phyloP scores from a whole-genome alignment of 2,113 vertebrate genomes.

The Lipophrys pholis region DNA sequence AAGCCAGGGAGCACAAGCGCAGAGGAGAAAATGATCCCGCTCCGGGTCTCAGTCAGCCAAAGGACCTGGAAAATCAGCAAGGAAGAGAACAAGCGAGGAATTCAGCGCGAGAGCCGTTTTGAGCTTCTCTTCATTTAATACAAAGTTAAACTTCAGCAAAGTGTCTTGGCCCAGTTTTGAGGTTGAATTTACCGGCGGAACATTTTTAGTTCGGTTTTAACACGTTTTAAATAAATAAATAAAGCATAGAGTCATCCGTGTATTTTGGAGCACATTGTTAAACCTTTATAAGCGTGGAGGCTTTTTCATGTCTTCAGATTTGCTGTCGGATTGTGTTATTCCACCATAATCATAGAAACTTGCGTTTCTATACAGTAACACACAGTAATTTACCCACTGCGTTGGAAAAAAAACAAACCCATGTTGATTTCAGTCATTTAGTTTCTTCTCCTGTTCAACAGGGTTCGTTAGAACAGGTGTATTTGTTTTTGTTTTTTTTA shows the following conservation, averaged over 20 bases:
- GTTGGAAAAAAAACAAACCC: too few species aligned
- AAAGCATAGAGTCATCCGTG: not conserved
- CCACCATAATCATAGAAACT: not conserved
- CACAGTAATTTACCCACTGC: slow-evolving; percentile 2
- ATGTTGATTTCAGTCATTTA: not conserved
- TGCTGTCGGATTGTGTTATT: not conserved
- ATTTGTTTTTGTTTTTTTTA: slow-evolving; percentile 30
- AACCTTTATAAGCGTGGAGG: not conserved
- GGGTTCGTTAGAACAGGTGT: slow-evolving; percentile 14
- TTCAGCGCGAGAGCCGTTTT: not conserved
- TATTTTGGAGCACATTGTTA: not conserved
- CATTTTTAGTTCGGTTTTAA: not conserved
- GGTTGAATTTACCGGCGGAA: not conserved
- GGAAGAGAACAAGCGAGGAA: not conserved
- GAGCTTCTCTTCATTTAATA: slow-evolving; percentile 8
- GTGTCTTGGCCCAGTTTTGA: not conserved
- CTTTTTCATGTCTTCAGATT: not conserved
- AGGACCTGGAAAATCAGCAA: slow-evolving; percentile 3
- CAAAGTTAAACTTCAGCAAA: not conserved
- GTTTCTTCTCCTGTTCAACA: slow-evolving; percentile 6
- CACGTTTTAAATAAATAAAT: not conserved
- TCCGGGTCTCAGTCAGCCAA: slow-evolving; percentile 11
- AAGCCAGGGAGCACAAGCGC: not conserved
- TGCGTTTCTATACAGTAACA: not conserved
- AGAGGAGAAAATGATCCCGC: slow-evolving; percentile 22